These are phyloP conservation scores for Ostrea edulis DNA, from an alignment of 1,140 invertebrate genomes.

Conservation along the genomic window DNA sequence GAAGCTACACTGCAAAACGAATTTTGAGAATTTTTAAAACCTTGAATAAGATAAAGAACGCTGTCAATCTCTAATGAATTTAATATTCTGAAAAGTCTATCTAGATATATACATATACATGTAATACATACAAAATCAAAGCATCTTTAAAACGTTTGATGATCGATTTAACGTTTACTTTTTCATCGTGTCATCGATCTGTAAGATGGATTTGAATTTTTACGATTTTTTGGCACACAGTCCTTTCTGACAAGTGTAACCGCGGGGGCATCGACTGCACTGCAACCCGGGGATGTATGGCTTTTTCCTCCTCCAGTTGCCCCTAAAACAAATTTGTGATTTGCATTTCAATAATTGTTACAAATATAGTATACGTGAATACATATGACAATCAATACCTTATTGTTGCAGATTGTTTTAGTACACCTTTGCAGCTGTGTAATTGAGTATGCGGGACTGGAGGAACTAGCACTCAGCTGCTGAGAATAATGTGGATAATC, in stretches of 20 bases:
- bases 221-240: background rate
- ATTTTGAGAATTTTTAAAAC: no score
- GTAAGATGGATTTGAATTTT: no score
- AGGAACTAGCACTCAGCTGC: background rate
- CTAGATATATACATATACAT: no score
- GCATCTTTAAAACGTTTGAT: no score
- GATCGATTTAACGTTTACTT: no score
- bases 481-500: background rate
- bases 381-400: background rate
- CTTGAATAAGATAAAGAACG: no score
- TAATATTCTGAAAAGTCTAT: no score
- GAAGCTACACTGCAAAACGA: no score
- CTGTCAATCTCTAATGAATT: no score
- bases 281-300: background rate
- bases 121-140: no score
- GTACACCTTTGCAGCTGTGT: background rate
- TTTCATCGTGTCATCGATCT: no score
- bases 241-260: background rate
- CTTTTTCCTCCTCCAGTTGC: conserved; percentile 2
- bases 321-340: background rate
- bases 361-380: background rate
- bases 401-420: background rate
- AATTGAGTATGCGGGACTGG: background rate
- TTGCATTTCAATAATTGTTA: background rate
- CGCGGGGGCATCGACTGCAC: background rate